Conservation (phyloP, 2,888 invertebrate species). For the Hanleya hanleyi region DNA sequence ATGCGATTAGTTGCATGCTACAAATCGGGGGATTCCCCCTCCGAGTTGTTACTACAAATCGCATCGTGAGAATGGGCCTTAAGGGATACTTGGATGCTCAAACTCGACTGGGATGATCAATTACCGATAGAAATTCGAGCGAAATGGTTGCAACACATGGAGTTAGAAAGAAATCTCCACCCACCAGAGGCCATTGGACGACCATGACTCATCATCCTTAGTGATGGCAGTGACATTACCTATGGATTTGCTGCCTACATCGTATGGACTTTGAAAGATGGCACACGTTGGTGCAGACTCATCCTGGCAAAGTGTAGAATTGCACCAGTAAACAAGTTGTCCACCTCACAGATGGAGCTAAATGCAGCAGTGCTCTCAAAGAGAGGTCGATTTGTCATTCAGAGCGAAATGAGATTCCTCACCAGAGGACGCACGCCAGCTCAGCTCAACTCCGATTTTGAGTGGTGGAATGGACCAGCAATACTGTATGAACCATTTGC, state of each 20-base stretch:
- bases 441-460: not conserved
- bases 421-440: constrained; percentile 5
- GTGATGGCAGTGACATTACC: constrained; percentile 2
- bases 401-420: constrained; percentile 8
- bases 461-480: constrained; percentile 9
- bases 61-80: too few relatives aligned
- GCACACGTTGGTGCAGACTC: not conserved
- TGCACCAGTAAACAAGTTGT: constrained; percentile 9
- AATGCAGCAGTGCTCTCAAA: constrained; percentile 13
- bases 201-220: constrained; percentile 10
- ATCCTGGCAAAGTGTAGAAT: constrained; percentile 15
- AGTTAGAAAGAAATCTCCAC: not conserved
- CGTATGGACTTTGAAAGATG: constrained; percentile 8
- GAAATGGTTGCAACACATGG: constrained; percentile 2
- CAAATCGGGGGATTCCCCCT: too few relatives aligned
- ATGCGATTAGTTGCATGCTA: too few relatives aligned
- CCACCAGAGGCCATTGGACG: not conserved
- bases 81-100: constrained; percentile 11
- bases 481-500: not conserved
- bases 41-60: too few relatives aligned
- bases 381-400: not conserved
- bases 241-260: constrained; percentile 19
- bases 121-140: not conserved
- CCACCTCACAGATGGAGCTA: constrained; percentile 16
- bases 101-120: constrained; percentile 15